Evolutionary conservation across 2,888 invertebrate species (phyloP), one percentile per base, ranked within the genome.

Genomic region (Meiosimyza decipiens): DNA sequence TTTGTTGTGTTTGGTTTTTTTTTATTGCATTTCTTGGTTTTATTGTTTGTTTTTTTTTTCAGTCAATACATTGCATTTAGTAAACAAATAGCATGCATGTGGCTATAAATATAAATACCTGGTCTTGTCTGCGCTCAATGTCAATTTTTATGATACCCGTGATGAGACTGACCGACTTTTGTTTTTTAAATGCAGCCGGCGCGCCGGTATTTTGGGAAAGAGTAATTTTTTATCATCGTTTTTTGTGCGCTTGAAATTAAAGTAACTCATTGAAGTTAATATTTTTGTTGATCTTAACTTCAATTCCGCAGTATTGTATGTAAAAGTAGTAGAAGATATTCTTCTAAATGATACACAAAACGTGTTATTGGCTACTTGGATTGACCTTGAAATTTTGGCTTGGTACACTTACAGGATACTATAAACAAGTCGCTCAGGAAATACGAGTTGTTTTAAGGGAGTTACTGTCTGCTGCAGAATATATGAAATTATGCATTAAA

Each of bases 91-190:
- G 9, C 40, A 40, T 40, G 9, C 40, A 40, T 40, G 40, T 40
- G 40, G 40, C 40, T 40, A 9, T 40, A 40, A 40, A 40, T 40
- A 40, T n/a, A 40, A 40, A 40, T 40, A 40, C 40, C 40, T 40
- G 40, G 40, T 9, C 54, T 47, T 57, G 52, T 16, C 1, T 40
- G 40, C 3, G 12, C 33, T 65, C 65, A 65, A 52, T 67, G 67
- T n/a, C 55, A 55, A 49, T 5, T 55, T 67, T 67, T 57, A 49
- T 54, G 28, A 40, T 67, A 15, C 67, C 11, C 12, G 40, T 40
- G 15, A 67, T 67, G 49, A 57, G 49, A 67, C 57, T 67, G 67
- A 67, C 67, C 67, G 57, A 67, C 67, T 67, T 67, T 67, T 57
- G 40, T 1, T 18, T 15, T 47, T 18, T 47, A 3, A 54, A 49